Evolutionary conservation across 2,797 vertebrate genomes (phyloP), one percentile per base, ranked within the genome.

Genomic region (Cuniculus paca): DNA sequence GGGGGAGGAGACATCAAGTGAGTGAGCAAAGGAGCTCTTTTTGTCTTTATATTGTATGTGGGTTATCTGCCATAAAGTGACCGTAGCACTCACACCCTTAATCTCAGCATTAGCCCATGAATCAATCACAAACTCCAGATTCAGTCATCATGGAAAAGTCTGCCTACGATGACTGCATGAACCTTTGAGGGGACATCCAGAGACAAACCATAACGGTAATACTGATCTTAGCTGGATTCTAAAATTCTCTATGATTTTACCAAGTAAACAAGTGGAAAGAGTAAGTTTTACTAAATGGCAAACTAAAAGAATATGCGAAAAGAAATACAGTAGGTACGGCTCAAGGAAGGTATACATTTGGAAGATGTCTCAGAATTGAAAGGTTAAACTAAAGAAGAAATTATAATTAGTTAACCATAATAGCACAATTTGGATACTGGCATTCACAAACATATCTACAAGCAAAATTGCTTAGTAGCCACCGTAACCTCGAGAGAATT

Each of bases 161-260:
- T 65, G 34, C 16, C 31, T 65, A 65, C 34, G 16, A 65, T 2
- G 34, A 65, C 6, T n/a, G 63, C 34, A 65, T 65, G 16, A 34
- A n/a, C 14, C 14, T 65, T n/a, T 65, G 16, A 65, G 63, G 16
- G 14, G 63, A 65, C 63, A 56, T 56, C 20, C 16, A 65, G 34
- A n/a, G 2, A n/a, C 63, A 65, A n/a, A 65, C 14, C 34, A 65
- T 65, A n/a, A 65, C 0, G n/a, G 63, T 31, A 80, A 70, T 70
- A 45, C 6, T 68, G 48, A 85, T 22, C 75, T 75, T 74, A 80
- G 34, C 14, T 72, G 22, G 42, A 75, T n/a, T 72, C 10, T 58
- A 34, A 89, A 90, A 61, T 85, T 70, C 78, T 95, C 34, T 48
- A 50, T 68, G 39, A 91, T 88, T 93, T 93, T 77, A 78, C 50